Percentiles rank a stretch among this genome's conserved stretches.
Conservation (phyloP, 2,888 invertebrate species). For the Dione vanillae region DNA sequence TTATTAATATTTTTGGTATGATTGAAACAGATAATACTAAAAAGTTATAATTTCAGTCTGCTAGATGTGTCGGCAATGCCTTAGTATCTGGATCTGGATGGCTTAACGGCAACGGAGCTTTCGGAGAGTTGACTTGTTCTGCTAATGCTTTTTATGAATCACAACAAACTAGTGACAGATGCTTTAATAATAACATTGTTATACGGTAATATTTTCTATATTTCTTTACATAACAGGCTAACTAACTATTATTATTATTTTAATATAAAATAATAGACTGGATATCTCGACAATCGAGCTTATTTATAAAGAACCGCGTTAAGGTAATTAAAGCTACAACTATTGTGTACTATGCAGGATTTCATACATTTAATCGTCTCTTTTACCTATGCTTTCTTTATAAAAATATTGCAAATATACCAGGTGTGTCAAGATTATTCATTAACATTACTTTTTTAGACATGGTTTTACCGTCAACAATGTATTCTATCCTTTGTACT, state of each 20-base stretch:
- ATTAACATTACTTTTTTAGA: slow-evolving; percentile 53
- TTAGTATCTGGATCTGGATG: slow-evolving; percentile 66
- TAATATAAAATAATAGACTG: too few relatives aligned
- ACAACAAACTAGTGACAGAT: slow-evolving; percentile 67
- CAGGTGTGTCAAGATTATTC: background rate
- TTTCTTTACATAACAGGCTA: background rate
- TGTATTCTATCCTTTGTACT: slow-evolving; percentile 75
- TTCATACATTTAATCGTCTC: background rate
- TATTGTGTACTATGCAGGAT: background rate
- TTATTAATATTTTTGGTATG: too few relatives aligned
- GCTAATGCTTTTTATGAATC: slow-evolving; percentile 68
- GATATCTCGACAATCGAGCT: too few relatives aligned
- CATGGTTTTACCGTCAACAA: slow-evolving; percentile 79
- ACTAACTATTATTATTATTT: too few relatives aligned
- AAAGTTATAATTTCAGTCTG: slow-evolving; percentile 56
- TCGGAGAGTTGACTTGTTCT: slow-evolving; percentile 72
- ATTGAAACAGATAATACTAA: background rate
- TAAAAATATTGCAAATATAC: background rate
- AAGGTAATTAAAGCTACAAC: too few relatives aligned
- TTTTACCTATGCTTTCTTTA: background rate
- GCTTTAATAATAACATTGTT: slow-evolving; percentile 70
- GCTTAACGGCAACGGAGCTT: slow-evolving; percentile 64
- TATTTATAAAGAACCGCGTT: too few relatives aligned
- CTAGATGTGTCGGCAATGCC: slow-evolving; percentile 63
- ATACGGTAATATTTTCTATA: slow-evolving; percentile 61